Conservation (phyloP, 2,797 vertebrate genomes). For the Myotis vivesi region DNA sequence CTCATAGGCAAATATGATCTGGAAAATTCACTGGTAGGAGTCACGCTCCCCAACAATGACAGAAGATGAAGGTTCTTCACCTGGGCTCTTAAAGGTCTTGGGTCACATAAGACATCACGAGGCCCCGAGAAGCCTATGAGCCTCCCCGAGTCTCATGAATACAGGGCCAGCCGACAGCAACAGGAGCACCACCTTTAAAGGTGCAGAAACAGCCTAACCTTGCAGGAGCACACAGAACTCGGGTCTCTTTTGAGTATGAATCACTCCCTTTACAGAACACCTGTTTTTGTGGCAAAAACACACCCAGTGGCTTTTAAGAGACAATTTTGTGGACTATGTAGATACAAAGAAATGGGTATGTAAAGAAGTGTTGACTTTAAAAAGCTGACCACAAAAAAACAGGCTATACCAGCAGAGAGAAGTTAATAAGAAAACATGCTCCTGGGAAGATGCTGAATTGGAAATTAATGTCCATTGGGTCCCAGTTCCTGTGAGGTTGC, state of each 20-base stretch:
- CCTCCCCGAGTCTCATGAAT: background rate
- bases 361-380: background rate
- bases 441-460: background rate
- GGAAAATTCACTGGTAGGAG: background rate
- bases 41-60: background rate
- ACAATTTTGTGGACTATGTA: background rate
- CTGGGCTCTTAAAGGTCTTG: background rate
- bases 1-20: background rate
- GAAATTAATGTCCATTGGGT: background rate
- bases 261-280: background rate
- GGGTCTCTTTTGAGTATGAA: background rate
- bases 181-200: background rate
- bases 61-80: background rate
- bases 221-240: background rate
- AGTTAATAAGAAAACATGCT: background rate
- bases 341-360: background rate
- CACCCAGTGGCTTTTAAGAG: background rate
- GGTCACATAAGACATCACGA: background rate
- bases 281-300: background rate
- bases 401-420: background rate
- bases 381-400: background rate
- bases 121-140: background rate
- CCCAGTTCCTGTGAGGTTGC: background rate
- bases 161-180: background rate
- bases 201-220: background rate